Conservation (phyloP, 1,140 invertebrate genomes). For the Galleria mellonella region DNA sequence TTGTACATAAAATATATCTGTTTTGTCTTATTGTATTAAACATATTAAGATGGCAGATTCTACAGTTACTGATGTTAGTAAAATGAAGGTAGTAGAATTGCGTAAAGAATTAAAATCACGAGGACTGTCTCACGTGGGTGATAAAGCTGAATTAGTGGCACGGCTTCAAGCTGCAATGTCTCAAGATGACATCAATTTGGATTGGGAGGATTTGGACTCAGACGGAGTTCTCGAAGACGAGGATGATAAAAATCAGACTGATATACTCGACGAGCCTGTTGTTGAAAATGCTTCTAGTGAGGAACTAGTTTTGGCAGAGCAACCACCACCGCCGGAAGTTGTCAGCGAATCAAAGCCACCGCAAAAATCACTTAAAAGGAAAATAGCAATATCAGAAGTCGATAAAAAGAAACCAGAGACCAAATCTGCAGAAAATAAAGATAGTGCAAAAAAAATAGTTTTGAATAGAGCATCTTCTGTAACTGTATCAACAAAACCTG, state of each 20-base stretch:
- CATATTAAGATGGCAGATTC: conserved; percentile 48
- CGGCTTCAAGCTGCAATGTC: conserved; percentile 80
- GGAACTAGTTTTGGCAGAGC: conserved; percentile 60
- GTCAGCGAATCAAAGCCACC: conserved; percentile 33
- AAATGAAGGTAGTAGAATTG: conserved; percentile 83
- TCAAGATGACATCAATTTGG: conserved; percentile 61
- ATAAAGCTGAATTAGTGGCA: conserved; percentile 86
- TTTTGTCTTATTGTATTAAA: no score
- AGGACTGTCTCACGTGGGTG: conserved; percentile 82
- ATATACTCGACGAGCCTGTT: conserved; percentile 59
- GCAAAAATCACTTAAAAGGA: conserved; percentile 48
- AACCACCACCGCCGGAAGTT: conserved; percentile 22
- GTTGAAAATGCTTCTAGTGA: conserved; percentile 51
- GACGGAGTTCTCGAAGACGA: conserved; percentile 75
- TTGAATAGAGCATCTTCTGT: conserved; percentile 79
- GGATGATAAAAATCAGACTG: conserved; percentile 71
- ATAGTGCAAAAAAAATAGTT: conserved; percentile 73
- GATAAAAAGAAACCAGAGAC: conserved; percentile 34
- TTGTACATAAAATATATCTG: no score
- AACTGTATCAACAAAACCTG: conserved; percentile 39
- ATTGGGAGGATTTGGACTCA: conserved; percentile 68
- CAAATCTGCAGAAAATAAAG: conserved; percentile 33
- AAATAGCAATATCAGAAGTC: conserved; percentile 37
- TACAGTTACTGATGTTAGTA: conserved; percentile 43
- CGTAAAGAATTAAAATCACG: conserved; percentile 86